phyloP scores from a whole-genome alignment of 2,113 vertebrate species.

The Silurus asotus region DNA sequence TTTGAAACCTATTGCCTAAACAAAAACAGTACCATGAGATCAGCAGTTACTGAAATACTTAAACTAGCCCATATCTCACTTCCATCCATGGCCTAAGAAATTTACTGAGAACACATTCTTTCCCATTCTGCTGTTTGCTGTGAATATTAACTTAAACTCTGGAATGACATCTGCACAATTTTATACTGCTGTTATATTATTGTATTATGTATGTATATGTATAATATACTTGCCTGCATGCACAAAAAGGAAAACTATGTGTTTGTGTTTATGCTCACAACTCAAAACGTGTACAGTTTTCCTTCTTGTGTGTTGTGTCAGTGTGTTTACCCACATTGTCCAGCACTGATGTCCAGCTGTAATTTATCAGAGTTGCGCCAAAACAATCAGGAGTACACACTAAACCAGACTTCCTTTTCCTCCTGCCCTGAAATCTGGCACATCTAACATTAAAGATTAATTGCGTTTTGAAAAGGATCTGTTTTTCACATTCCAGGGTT shows the following conservation, averaged over 20 bases:
- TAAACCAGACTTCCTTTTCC: slow-evolving; percentile 10
- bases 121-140: neutral
- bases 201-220: too few relatives aligned
- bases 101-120: neutral
- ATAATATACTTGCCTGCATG: too few relatives aligned
- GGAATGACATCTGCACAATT: neutral
- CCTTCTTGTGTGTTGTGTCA: neutral
- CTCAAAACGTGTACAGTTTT: neutral
- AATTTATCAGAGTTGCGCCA: slow-evolving; percentile 1
- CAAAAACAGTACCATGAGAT: neutral
- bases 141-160: neutral
- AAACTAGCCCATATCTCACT: neutral
- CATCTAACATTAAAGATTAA: neutral
- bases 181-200: neutral
- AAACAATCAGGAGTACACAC: neutral
- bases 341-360: neutral
- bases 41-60: neutral
- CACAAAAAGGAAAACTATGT: too few relatives aligned
- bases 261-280: neutral
- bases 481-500: slow-evolving; percentile 18
- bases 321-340: slow-evolving; percentile 9
- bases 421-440: neutral
- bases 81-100: too few relatives aligned
- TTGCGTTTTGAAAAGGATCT: neutral
- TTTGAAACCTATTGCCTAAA: neutral